Evolutionary conservation across 2,888 invertebrate species (phyloP).

Genomic region (Anarsia innoxiella): DNA sequence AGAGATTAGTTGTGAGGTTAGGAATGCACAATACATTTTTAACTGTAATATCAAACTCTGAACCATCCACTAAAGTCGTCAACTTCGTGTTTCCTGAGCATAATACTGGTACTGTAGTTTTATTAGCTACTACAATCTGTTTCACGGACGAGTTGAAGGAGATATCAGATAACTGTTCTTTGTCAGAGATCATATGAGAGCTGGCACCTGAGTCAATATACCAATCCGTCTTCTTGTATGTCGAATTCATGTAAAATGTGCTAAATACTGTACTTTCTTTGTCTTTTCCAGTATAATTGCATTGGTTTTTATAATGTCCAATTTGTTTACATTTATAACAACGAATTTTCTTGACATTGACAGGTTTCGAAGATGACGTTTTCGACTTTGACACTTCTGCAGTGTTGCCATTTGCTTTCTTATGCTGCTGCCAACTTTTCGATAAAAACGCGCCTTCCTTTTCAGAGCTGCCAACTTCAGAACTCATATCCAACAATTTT

Average conservation of each 20-base stretch:
- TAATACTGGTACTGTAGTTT: slow-evolving; percentile 6
- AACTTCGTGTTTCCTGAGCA: slow-evolving; percentile 12
- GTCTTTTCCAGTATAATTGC: neutral
- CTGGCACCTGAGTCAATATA: slow-evolving; percentile 16
- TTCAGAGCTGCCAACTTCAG: slow-evolving; percentile 1
- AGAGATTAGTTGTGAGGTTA: slow-evolving; percentile 17
- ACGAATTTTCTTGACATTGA: slow-evolving; percentile 4
- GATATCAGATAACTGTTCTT: neutral
- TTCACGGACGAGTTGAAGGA: neutral
- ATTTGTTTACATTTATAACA: slow-evolving; percentile 16
- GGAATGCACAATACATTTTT: slow-evolving; percentile 17
- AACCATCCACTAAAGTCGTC: neutral
- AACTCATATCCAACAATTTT: slow-evolving; percentile 1
- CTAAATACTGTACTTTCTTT: slow-evolving; percentile 18
- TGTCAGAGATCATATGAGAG: neutral
- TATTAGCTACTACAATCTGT: slow-evolving; percentile 13
- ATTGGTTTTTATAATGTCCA: slow-evolving; percentile 15
- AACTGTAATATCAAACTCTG: slow-evolving; percentile 10
- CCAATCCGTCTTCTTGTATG: slow-evolving; percentile 13
- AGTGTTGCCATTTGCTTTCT: neutral
- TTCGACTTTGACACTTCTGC: neutral
- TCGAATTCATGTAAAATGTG: slow-evolving; percentile 16
- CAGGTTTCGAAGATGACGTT: slow-evolving; percentile 3
- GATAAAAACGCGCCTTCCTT: neutral
- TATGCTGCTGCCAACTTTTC: slow-evolving; percentile 1